A percentile compares a stretch with the other conserved stretches of the same genome.
Evolutionary conservation across 2,113 vertebrate species (phyloP).

Genomic region (Pygoscelis antarcticus): DNA sequence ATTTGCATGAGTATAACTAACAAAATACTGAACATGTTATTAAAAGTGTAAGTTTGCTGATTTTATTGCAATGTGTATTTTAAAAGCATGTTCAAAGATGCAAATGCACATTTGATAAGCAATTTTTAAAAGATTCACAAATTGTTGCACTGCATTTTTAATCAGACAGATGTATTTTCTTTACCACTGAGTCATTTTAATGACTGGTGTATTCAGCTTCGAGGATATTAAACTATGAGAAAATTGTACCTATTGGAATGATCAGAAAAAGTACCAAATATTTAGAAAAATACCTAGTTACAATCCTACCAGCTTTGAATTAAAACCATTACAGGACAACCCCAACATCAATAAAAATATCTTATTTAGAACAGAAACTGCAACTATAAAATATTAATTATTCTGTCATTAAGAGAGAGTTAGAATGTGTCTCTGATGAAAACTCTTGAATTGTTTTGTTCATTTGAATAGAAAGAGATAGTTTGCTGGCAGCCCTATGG

Average conservation of each 20-base stretch:
- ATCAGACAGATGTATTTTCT: background rate
- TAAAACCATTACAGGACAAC: background rate
- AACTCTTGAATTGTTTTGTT: background rate
- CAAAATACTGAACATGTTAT: background rate
- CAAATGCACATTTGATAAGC: background rate
- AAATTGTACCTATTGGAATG: background rate
- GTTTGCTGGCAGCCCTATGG: background rate
- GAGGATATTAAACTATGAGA: background rate
- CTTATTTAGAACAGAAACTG: constrained; percentile 10
- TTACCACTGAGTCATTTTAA: background rate
- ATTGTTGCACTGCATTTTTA: background rate
- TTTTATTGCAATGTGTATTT: background rate
- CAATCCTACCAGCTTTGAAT: background rate
- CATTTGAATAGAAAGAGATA: background rate
- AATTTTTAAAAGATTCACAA: background rate
- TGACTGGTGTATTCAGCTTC: background rate
- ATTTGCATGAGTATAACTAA: background rate
- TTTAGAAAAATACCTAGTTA: background rate
- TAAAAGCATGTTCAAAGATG: background rate
- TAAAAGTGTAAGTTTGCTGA: background rate
- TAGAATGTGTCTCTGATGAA: background rate
- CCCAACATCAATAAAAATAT: background rate
- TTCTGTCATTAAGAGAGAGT: background rate
- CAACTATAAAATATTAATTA: background rate
- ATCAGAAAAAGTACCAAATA: background rate